Conservation (phyloP, 2,113 vertebrate species). For the Triplophysa tibetana region DNA sequence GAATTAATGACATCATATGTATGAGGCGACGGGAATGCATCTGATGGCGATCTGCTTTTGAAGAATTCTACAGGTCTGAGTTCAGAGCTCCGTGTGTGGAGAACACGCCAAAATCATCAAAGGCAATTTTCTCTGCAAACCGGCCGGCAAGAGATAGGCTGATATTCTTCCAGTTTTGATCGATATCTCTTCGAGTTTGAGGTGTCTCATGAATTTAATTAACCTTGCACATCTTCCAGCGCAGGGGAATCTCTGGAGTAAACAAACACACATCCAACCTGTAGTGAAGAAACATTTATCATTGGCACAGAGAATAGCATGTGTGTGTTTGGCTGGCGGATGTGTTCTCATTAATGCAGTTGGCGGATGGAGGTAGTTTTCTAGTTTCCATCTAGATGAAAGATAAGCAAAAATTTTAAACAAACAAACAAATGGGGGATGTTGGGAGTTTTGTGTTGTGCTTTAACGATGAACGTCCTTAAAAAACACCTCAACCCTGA, state of each 20-base stretch:
- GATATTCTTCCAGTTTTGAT: conserved; percentile 47
- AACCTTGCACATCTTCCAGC: conserved; percentile 39
- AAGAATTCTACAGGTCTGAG: background rate
- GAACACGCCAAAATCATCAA: conserved; percentile 21
- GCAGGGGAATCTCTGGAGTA: conserved; percentile 16
- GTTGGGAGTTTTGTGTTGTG: background rate
- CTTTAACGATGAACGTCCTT: background rate
- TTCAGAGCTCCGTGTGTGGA: background rate
- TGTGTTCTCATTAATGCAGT: background rate
- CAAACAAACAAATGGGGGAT: background rate
- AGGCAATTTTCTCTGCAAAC: conserved; percentile 39
- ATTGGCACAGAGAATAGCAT: background rate
- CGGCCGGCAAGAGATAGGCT: conserved; percentile 39
- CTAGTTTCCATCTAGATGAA: background rate
- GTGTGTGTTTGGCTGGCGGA: background rate
- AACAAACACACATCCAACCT: conserved; percentile 20
- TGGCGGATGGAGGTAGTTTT: background rate
- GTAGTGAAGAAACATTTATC: conserved; percentile 28
- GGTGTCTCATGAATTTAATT: conserved; percentile 48
- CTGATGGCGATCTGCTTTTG: too few species aligned
- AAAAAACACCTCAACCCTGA: too few species aligned
- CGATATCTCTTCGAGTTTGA: conserved; percentile 46
- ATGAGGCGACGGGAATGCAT: too few species aligned
- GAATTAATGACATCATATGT: too few species aligned
- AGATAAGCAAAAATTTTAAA: conserved; percentile 27